Percentiles rank a stretch among this genome's conserved stretches.
These are phyloP conservation scores for Glaucidium brasilianum DNA, from an alignment of 2,113 vertebrate genomes.

Conservation along the genomic window DNA sequence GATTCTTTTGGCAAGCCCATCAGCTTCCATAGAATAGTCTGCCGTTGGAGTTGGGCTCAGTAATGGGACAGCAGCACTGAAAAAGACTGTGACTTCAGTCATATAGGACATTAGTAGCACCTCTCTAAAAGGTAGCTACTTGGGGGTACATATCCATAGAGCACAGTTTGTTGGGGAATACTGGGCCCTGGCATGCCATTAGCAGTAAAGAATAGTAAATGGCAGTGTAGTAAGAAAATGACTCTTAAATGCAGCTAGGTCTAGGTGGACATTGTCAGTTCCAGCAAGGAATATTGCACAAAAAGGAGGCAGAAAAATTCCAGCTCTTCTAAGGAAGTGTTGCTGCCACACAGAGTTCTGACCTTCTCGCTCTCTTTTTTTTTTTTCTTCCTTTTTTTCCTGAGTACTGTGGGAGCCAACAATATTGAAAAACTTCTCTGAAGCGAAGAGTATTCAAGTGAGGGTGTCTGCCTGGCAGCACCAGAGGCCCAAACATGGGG, in stretches of 20 bases:
- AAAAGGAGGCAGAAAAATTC: neutral
- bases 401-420: neutral
- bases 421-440: neutral
- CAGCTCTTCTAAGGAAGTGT: neutral
- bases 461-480: neutral
- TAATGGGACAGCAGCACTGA: neutral
- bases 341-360: neutral
- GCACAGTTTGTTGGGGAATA: neutral
- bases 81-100: neutral
- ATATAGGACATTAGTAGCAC: too few species aligned
- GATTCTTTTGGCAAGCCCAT: neutral
- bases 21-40: neutral
- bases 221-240: neutral
- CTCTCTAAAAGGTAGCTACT: neutral
- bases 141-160: rapidly evolving
- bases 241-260: neutral
- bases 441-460: neutral
- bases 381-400: neutral
- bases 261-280: neutral
- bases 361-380: neutral
- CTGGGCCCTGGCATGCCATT: too few species aligned
- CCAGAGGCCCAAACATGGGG: neutral
- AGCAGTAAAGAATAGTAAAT: neutral
- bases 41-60: neutral
- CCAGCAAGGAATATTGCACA: neutral